Base-by-base conservation (phyloP, 2,888 invertebrate species). In the Trissonchulus latispiculum region DNA sequence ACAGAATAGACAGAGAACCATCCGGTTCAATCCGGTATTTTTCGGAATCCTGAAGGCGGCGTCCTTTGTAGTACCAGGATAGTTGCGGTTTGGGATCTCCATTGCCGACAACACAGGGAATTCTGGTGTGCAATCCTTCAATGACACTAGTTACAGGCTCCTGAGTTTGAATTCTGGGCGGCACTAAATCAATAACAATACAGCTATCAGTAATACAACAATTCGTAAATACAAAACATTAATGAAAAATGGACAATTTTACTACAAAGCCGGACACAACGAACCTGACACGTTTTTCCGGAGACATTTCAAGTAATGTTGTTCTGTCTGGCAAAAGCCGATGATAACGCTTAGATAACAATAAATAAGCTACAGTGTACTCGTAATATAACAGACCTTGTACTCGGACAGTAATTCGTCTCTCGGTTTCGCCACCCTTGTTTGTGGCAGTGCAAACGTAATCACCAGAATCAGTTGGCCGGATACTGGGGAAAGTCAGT, bases 371-470 rank as follows among this genome's bases (percentile, higher is more conserved):
- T 36, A 8, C 23, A 35, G 69, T 18, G 3, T 29, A 29, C 3
- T 69, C 35, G 3, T 3, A 8, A 8, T 3, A 8, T 66, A 18
- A 31, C 69, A 1, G 28, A 74, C 74, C 74, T 73, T 29, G 69
- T n/a, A 74, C 74, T 36, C 36, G 36, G 69, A 8, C 74, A 69
- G 71, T 77, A 78, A 77, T 70, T 36, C 78, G 72, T 31, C 75
- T 75, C 48, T 77, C 75, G 36, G 80, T 79, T 70, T 81, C 80
- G 18, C 85, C 85, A 31, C 83, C 84, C 23, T 78, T 78, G 76
- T 85, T 86, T 1, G 81, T 78, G 1, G 84, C 85, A 0, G 82
- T 75, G 78, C 85, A 86, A 75, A 83, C 81, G 76, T 84, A 86
- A 23, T 81, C 78, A 1, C 84, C 85, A 72, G 81, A 82, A 78